Conservation (phyloP, 92 coral and sea anemone species). For the Porites rus region DNA sequence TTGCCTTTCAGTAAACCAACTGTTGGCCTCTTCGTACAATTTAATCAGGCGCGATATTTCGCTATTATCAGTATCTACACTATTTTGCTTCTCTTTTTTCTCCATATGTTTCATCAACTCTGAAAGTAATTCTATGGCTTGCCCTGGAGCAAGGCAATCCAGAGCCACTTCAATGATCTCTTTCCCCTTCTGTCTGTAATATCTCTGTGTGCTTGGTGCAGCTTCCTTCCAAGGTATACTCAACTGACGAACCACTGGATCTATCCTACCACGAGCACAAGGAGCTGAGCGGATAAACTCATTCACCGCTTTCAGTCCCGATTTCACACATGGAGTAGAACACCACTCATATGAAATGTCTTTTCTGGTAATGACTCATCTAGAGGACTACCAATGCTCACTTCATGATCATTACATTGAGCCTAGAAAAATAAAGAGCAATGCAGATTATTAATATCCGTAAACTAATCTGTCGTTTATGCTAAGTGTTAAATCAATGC, state of each 20-base stretch:
- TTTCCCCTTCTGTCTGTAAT: constrained; percentile 32
- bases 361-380: background rate
- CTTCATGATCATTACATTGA: background rate
- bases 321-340: constrained; percentile 39
- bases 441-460: background rate
- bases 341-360: constrained; percentile 21
- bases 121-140: background rate
- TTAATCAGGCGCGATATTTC: background rate
- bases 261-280: constrained; percentile 17
- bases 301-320: constrained; percentile 23
- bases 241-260: constrained; percentile 37
- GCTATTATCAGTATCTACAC: background rate
- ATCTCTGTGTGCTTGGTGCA: constrained; percentile 32
- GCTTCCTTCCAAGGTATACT: constrained; percentile 3
- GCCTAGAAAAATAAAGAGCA: background rate
- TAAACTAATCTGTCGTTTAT: background rate
- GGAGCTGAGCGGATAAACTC: constrained; percentile 1
- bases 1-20: constrained; percentile 35
- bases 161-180: constrained; percentile 15
- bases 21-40: constrained; percentile 23
- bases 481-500: background rate
- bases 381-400: background rate
- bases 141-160: constrained; percentile 38
- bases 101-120: background rate
- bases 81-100: background rate